These are phyloP conservation scores for Epistrophella euchroma DNA, from an alignment of 2,888 invertebrate genomes.

Conservation along the genomic window DNA sequence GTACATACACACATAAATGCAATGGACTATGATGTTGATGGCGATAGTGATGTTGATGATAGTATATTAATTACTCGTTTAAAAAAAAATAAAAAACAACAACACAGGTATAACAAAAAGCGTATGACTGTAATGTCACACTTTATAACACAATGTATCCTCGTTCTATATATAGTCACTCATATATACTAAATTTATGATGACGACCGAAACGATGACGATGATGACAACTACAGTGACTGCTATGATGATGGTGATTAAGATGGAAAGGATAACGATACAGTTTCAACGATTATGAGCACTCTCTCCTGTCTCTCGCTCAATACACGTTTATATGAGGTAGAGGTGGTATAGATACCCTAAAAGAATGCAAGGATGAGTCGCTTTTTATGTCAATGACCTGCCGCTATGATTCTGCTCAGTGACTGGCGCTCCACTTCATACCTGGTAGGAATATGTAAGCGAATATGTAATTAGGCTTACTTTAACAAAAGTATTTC, in stretches of 20 bases:
- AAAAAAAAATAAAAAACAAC: conserved; percentile 40
- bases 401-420: conserved; percentile 33
- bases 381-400: conserved; percentile 65
- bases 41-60: conserved; percentile 51
- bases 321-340: not conserved
- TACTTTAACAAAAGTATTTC: conserved; percentile 32
- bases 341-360: not conserved
- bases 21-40: conserved; percentile 38
- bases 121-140: conserved; percentile 54
- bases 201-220: not conserved
- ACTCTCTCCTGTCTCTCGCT: not conserved
- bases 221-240: conserved; percentile 23
- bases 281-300: conserved; percentile 41
- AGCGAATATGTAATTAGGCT: conserved; percentile 30
- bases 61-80: conserved; percentile 70
- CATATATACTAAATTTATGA: not conserved
- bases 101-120: conserved; percentile 7
- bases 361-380: conserved; percentile 40
- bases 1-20: not conserved
- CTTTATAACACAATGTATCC: conserved; percentile 61
- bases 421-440: conserved; percentile 34
- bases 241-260: conserved; percentile 17
- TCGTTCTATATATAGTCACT: not conserved
- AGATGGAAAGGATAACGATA: conserved; percentile 43
- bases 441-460: conserved; percentile 10